These are phyloP conservation scores for Exocentrus adspersus DNA, from an alignment of 2,888 invertebrate species.

Conservation along the genomic window DNA sequence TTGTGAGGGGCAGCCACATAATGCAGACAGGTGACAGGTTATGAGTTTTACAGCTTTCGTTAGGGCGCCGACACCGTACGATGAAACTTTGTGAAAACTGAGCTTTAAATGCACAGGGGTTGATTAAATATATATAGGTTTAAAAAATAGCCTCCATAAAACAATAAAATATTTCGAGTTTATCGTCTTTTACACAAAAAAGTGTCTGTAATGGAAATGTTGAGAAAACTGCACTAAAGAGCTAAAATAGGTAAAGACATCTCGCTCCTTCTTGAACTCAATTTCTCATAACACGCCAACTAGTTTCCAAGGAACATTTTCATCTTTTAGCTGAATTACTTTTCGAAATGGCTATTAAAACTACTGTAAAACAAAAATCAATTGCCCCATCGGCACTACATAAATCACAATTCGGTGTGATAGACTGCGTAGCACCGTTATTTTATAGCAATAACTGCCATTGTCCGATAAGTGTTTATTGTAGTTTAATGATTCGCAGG, in stretches of 20 bases:
- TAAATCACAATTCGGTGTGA: slow-evolving; percentile 44
- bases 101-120: no score
- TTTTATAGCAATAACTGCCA: slow-evolving; percentile 57
- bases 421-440: slow-evolving; percentile 42
- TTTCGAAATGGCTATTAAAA: slow-evolving; percentile 9
- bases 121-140: no score
- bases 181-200: no score
- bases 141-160: no score
- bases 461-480: slow-evolving; percentile 59
- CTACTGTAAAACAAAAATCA: slow-evolving; percentile 42
- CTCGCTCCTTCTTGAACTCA: slow-evolving; percentile 1
- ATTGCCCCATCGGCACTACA: slow-evolving; percentile 42
- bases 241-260: slow-evolving; percentile 4
- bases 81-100: no score
- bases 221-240: no score
- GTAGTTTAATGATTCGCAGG: slow-evolving; percentile 58
- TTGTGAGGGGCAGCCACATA: slow-evolving; percentile 23
- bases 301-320: not conserved
- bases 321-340: slow-evolving; percentile 33
- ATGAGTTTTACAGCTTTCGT: slow-evolving; percentile 20
- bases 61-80: no score
- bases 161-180: no score
- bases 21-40: slow-evolving; percentile 28
- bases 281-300: no score
- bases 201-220: no score